A percentile compares a stretch with the other conserved stretches of the same genome.
phyloP scores from a whole-genome alignment of 2,113 vertebrate genomes.

The Chaetura pelagica region DNA sequence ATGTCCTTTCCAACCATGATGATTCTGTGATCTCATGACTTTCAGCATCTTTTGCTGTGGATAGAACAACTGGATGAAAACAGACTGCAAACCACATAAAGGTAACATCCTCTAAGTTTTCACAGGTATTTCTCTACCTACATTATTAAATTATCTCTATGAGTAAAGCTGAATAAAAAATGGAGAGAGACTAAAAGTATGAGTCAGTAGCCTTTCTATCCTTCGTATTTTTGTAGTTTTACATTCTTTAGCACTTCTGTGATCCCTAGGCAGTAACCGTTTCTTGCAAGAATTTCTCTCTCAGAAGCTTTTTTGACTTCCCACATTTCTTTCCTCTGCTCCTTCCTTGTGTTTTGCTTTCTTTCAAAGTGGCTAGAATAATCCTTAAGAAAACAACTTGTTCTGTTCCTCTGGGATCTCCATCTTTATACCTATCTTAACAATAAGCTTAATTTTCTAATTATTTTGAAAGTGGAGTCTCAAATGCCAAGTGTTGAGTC shows the following conservation, averaged over 20 bases:
- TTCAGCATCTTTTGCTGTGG: neutral
- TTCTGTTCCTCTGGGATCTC: neutral
- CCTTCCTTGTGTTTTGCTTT: neutral
- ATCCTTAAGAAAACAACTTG: neutral
- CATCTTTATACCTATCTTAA: neutral
- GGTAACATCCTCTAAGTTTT: neutral
- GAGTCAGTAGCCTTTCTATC: neutral
- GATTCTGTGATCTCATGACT: neutral
- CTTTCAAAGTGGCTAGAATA: neutral
- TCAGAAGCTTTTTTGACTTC: neutral
- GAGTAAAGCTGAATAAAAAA: neutral
- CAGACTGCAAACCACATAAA: neutral
- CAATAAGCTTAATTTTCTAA: neutral
- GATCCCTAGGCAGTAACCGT: neutral
- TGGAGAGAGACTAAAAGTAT: neutral
- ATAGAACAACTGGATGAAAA: neutral
- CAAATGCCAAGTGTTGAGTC: slow-evolving; percentile 19
- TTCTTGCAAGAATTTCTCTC: neutral
- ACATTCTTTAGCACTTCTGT: neutral
- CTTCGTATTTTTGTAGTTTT: neutral
- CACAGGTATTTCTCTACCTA: neutral
- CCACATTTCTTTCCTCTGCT: neutral
- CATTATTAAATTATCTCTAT: neutral
- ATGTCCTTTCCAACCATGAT: no score
- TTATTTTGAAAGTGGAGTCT: slow-evolving; percentile 36